Percentiles rank a stretch among this genome's conserved stretches.
Conservation (phyloP, 2,113 vertebrate species). For the Motacilla tschutschensis region DNA sequence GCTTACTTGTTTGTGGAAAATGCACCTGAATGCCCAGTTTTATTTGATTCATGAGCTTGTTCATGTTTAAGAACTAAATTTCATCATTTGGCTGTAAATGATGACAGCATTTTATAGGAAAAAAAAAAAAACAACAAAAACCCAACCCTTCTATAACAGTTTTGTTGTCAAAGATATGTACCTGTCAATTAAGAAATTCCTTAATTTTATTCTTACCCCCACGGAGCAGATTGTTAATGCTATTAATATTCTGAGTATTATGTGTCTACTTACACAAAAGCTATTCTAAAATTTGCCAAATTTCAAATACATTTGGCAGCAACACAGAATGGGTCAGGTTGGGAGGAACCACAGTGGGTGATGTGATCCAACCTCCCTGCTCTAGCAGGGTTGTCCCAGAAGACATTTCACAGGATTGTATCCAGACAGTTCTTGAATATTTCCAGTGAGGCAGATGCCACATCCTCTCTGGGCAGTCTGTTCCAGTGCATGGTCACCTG, state of each 20-base stretch:
- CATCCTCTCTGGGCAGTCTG: not conserved
- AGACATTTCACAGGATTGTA: not conserved
- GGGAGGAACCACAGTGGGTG: not conserved
- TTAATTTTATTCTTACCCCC: not conserved
- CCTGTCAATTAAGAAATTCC: not conserved
- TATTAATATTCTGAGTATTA: not conserved
- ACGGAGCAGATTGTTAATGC: not conserved
- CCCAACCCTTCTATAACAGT: not conserved
- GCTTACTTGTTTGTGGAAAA: not conserved
- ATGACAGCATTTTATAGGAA: not conserved
- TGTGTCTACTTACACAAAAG: not conserved
- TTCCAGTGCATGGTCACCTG: not conserved
- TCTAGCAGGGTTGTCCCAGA: not conserved
- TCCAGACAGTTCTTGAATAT: not conserved
- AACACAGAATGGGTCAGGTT: not conserved
- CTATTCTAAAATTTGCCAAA: not conserved
- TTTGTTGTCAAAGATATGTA: not conserved
- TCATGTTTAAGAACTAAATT: not conserved
- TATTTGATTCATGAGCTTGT: not conserved
- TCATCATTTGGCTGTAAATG: not conserved
- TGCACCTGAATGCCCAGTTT: not conserved
- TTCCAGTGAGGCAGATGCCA: too few species aligned
- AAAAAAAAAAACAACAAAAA: not conserved
- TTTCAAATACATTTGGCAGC: not conserved
- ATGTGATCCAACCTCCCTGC: not conserved